Conservation (phyloP, 2,113 vertebrate genomes). For the Sterrhoptilus dennistouni region DNA sequence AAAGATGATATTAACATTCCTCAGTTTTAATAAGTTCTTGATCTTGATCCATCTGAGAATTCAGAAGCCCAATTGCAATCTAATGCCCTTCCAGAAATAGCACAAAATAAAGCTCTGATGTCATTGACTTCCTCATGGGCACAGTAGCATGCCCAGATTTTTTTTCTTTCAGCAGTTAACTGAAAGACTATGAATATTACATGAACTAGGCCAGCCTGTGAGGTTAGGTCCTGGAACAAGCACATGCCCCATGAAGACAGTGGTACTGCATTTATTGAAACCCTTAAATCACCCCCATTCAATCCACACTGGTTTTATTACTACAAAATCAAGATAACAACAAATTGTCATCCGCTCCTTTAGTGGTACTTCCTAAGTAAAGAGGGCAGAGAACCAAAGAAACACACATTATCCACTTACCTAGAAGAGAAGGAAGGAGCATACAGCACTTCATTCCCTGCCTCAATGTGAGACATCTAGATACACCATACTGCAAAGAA, state of each 20-base stretch:
- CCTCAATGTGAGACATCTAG: background rate
- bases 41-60: constrained; percentile 21
- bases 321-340: background rate
- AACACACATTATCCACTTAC: background rate
- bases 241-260: background rate
- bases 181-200: background rate
- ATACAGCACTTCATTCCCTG: background rate
- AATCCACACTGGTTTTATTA: background rate
- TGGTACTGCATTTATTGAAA: background rate
- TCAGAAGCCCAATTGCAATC: background rate
- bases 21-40: constrained; percentile 36
- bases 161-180: background rate
- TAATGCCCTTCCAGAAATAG: constrained; percentile 32
- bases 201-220: background rate
- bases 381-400: background rate
- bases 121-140: background rate
- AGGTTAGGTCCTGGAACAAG: background rate
- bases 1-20: constrained; percentile 55
- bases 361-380: background rate
- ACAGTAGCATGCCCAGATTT: background rate
- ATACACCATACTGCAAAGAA: background rate
- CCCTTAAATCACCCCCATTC: background rate
- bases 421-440: background rate
- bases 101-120: background rate
- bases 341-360: background rate